Conservation (phyloP, 2,888 invertebrate species). For the Diplolepis rosae region DNA sequence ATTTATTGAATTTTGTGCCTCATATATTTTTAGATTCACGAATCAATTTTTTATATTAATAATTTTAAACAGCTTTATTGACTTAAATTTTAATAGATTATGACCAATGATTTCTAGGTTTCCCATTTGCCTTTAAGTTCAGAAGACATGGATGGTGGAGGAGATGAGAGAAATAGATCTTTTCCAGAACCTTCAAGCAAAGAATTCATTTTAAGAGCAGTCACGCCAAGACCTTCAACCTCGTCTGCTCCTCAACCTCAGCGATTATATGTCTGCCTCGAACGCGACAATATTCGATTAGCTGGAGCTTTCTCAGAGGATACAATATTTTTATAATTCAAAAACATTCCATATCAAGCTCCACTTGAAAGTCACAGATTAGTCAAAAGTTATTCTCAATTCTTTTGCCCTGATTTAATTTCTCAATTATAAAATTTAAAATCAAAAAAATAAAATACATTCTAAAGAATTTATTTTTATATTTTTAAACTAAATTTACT, state of each 20-base stretch:
- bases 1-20: too few species aligned
- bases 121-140: conserved; percentile 74
- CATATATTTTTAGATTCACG: too few species aligned
- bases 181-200: conserved; percentile 78
- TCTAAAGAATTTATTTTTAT: background rate
- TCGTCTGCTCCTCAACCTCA: conserved; percentile 80
- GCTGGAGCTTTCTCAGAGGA: conserved; percentile 88
- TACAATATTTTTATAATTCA: conserved; percentile 78
- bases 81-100: conserved; percentile 7
- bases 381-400: background rate
- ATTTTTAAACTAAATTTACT: too few species aligned
- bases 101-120: conserved; percentile 69
- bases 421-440: background rate
- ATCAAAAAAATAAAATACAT: background rate
- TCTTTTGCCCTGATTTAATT: background rate
- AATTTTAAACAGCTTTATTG: too few species aligned
- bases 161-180: conserved; percentile 63
- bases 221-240: conserved; percentile 78
- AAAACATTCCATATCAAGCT: background rate
- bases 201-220: conserved; percentile 80
- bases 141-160: conserved; percentile 61
- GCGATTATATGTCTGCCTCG: conserved; percentile 81
- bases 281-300: conserved; percentile 81
- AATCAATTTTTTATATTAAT: too few species aligned
- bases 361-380: background rate